Evolutionary conservation across 2,797 vertebrate species (phyloP), one percentile per base, ranked within the genome.

Genomic region (Acipenser transmontanus): DNA sequence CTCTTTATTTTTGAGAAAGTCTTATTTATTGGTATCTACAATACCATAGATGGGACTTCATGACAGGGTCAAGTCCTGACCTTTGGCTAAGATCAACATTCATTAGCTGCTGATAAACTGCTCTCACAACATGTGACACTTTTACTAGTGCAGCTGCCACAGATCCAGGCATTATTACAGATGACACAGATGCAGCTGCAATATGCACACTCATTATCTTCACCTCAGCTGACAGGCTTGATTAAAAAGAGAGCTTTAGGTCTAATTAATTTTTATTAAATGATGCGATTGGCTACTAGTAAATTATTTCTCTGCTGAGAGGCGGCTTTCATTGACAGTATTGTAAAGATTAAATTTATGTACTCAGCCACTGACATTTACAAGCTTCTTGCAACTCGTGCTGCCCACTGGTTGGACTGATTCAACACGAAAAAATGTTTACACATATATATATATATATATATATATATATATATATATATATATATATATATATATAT

Each of bases 81-180:
- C 64, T 49, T 12, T 9, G 47, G 12, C 9, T 14, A 12, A 61
- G 49, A 20, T 67, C 17, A 47, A 12, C 65, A 63, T 54, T 63
- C 49, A 63, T 70, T 70, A 66, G 47, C 65, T 17, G 10, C 62
- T 17, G 69, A 59, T 14, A 62, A 61, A 47, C 52, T 61, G 60
- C 47, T 7, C 9, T 50, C n/a, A 54, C 77, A 73, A 74, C 47
- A 7, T 5, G 65, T 69, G 67, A 78, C 80, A 76, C 75, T 65
- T 64, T 0, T 2, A 11, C 49, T 12, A 13, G 54, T 17, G 34
- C 12, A 73, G 50, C 62, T 70, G 74, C 65, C 69, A 75, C 48
- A 68, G 70, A 76, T 60, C 59, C 68, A 68, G 70, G 80, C 50
- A 75, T 81, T 66, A 72, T 80, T 71, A 76, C 69, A 34, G 62